Conservation (phyloP, 2,797 vertebrate genomes). For the Balearica regulorum region DNA sequence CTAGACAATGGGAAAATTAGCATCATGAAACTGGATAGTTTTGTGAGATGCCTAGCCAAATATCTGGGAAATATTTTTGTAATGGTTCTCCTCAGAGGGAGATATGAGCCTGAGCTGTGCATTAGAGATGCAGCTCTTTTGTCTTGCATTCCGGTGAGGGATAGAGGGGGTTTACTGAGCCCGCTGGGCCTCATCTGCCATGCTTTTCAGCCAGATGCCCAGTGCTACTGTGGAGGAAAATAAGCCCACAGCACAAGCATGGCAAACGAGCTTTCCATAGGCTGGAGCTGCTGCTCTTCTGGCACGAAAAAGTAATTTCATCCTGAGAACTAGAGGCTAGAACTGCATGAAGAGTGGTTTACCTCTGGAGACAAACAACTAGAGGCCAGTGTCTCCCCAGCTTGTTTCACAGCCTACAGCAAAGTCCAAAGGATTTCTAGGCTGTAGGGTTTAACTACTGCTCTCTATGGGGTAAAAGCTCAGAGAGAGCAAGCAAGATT, state of each 20-base stretch:
- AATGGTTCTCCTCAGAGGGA: slow-evolving; percentile 44
- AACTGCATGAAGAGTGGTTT: neutral
- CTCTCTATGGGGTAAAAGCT: neutral
- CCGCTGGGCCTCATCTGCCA: neutral
- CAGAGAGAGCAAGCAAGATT: neutral
- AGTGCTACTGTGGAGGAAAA: slow-evolving; percentile 29
- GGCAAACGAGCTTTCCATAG: slow-evolving; percentile 20
- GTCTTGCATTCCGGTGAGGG: neutral
- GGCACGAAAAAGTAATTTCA: neutral
- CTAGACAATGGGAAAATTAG: slow-evolving; percentile 76
- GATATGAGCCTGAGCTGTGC: slow-evolving; percentile 47
- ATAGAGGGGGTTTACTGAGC: neutral
- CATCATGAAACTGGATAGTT: slow-evolving; percentile 62
- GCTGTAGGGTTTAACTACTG: neutral
- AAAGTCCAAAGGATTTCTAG: neutral
- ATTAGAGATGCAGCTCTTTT: slow-evolving; percentile 45
- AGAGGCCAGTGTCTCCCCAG: neutral
- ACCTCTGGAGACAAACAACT: neutral
- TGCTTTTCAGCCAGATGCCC: neutral
- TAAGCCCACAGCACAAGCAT: neutral
- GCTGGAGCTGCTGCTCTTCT: slow-evolving; percentile 6
- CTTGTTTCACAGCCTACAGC: neutral
- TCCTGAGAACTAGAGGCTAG: neutral
- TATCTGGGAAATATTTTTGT: slow-evolving; percentile 64
- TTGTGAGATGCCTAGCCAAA: slow-evolving; percentile 58